Base-by-base conservation (phyloP, 2,888 invertebrate species). In the Choristoneura rosaceana region DNA sequence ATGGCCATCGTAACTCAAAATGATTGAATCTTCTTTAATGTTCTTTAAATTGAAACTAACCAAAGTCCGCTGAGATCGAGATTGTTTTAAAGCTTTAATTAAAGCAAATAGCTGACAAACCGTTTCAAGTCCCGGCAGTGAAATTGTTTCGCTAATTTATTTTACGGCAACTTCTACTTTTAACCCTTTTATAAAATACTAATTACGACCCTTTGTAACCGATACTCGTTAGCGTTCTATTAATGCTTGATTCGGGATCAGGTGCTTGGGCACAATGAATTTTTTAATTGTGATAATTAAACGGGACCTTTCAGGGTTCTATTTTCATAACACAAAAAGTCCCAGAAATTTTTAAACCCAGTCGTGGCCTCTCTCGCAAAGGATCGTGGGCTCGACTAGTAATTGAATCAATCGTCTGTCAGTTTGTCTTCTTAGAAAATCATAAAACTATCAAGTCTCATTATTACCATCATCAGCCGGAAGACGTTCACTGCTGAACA, bases 81-180 rank as follows among this genome's bases (percentile, higher is more conserved):
- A 71, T 77, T 75, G 76, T 79, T 76, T 78, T 77, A 76, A 74
- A 80, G 79, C 74, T 80, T 83, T 80, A 81, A 84, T 84, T 84
- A 81, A 82, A 83, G 77, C 52, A 73, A 80, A 80, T 79, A 77
- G 74, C 76, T 75, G 76, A 78, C 69, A 74, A 76, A 76, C 75
- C 76, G 69, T 71, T 77, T 67, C 74, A 75, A 79, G 78, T 76
- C 75, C 70, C 74, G 76, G 78, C 78, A 79, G 78, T 78, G 74
- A 81, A 81, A 81, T 79, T 79, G 78, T 81, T 81, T 76, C 73
- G 76, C 78, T 81, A 81, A 83, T 83, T 84, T 82, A 80, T 81
- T 81, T 71, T 47, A 33, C 59, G 41, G 65, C 17, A 62, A 65
- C 14, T 52, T 65, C 38, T 50, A 65, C 66, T 71, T 69, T 59